phyloP scores from a whole-genome alignment of 2,797 vertebrate genomes.

The Scolopax bukidnonensis region DNA sequence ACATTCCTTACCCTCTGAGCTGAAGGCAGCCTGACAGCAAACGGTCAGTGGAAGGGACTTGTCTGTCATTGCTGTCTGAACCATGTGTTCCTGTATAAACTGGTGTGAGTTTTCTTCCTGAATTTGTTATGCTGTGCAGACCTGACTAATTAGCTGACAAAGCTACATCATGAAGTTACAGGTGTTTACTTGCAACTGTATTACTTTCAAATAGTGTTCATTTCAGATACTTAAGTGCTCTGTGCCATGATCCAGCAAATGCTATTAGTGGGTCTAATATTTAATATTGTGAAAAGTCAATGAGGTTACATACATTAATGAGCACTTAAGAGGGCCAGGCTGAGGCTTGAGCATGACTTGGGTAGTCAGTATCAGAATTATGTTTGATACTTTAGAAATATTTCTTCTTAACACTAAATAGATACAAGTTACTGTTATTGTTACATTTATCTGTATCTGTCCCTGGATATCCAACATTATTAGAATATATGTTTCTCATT shows the following conservation, averaged over 20 bases:
- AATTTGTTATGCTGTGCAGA: not conserved
- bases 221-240: not conserved
- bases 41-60: not conserved
- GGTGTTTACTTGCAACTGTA: not conserved
- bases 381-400: not conserved
- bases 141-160: not conserved
- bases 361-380: not conserved
- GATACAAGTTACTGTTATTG: not conserved
- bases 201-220: not conserved
- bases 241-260: not conserved
- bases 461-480: not conserved
- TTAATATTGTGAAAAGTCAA: not conserved
- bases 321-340: not conserved
- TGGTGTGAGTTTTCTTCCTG: not conserved
- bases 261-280: not conserved
- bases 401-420: not conserved
- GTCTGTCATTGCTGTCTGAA: not conserved
- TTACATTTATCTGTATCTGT: not conserved
- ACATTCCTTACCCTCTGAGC: not conserved
- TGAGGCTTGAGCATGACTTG: not conserved
- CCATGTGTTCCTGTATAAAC: not conserved
- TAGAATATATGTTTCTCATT: not conserved
- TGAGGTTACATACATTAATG: not conserved
- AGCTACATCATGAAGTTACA: not conserved
- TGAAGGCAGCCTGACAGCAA: not conserved